Base-by-base conservation (phyloP, 2,113 vertebrate genomes). In the Oryzias javanicus region DNA sequence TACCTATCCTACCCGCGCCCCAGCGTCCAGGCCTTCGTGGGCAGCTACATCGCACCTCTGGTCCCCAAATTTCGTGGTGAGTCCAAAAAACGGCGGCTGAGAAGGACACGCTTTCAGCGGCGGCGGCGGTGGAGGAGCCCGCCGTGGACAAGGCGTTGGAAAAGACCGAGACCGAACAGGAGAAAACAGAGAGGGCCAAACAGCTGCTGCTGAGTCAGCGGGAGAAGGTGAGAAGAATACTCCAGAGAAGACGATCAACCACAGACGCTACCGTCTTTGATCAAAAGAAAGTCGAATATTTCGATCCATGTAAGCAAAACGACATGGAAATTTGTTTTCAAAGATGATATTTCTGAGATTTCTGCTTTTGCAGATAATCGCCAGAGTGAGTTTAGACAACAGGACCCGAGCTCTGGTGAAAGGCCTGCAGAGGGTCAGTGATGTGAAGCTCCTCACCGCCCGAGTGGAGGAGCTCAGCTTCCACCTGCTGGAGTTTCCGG, bases 401-500 rank as follows among this genome's bases (percentile, higher is more conserved):
- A 89, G 94, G 84, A 98, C 96, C 67, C 90, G 97, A 88, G 91
- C 91, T 0, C 87, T 99, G 85, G 94, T 95, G 40, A 94, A 94
- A 86, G 93, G 94, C n/a, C 80, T 99, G 27, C 90, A 93, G 82
- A 93, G 91, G 80, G 92, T 95, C 46, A 81, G 92, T 1, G 92
- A 96, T 52, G 85, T 89, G 64, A 93, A 91, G 80, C 78, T 96
- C 71, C 96, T 93, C 81, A 93, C 94, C 65, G 92, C 85, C 80
- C 91, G 95, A 24, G 93, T 98, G 72, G 96, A 98, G 90, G 95
- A 98, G 78, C 86, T 99, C 81, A 94, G 91, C 78, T 92, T 69
- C 56, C 97, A 99, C 75, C 94, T 99, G 49, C 89, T 95, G 70
- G 95, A 97, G 88, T 98, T 94, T 89, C 95, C 96, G 0, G 97